Base-by-base conservation (phyloP, 2,888 invertebrate genomes). In the Aspidapion aeneum region DNA sequence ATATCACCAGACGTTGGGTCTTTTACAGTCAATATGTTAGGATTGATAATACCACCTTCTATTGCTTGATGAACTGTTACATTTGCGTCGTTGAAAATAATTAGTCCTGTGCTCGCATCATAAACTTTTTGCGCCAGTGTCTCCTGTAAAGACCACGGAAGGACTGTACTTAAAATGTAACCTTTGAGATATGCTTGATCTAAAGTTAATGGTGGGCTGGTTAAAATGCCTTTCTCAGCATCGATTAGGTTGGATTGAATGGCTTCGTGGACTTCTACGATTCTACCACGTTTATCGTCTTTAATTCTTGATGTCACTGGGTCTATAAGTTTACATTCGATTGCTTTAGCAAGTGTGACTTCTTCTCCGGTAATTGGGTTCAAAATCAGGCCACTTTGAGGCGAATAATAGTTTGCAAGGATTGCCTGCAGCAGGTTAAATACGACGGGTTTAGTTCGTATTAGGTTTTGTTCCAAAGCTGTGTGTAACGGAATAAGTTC, bases 61-160 rank as follows among this genome's bases (percentile, higher is more conserved):
- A 93, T 90, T 1, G 93, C 91, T 68, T 91, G 87, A 64, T 89
- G 87, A 16, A 94, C 79, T 16, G 90, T 90, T 71, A 91, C 83
- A 59, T 84, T 84, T 58, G 86, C 84, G 20, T 87, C 86, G 67
- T 90, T 89, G 63, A 91, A 87, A 2, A 85, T 84, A 65, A 91
- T 86, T 59, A 87, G 84, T 0, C 93, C 92, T 1, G 89, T 87
- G 68, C 86, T 85, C 1, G 89, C 85, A 74, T 93, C 88, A 75
- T 93, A 94, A 51, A 90, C 85, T 66, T 90, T 90, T 78, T 92
- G 89, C 21, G 92, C 88, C 61, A 94, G 80, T 16, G 92, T 91
- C 81, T 94, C 92, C 77, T 92, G 92, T 64, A 94, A 80, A 0
- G 93, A 90, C 85, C 90, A 87, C 0, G 94, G 93, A 73, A 90